A percentile compares a stretch with the other conserved stretches of the same genome.
Evolutionary conservation across 1,140 invertebrate species (phyloP).

Genomic region (Nasonia longicornis): DNA sequence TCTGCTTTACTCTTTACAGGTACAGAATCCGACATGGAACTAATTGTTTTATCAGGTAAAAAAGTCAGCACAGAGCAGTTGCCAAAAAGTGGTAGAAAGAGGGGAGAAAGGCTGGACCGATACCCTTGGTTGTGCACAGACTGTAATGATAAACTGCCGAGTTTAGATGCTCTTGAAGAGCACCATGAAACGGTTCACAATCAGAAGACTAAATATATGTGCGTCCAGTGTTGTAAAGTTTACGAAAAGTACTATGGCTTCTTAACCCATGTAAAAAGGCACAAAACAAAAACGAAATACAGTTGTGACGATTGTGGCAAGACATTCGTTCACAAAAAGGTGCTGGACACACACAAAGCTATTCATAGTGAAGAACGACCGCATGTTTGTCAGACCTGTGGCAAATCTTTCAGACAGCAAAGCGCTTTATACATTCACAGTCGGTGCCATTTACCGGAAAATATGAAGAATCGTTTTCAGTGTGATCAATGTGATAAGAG

Average conservation of each 20-base stretch:
- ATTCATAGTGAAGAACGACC: slow-evolving; percentile 70
- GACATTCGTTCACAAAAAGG: slow-evolving; percentile 69
- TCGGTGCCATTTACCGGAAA: slow-evolving; percentile 71
- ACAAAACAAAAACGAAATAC: slow-evolving; percentile 70
- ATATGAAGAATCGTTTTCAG: slow-evolving; percentile 70
- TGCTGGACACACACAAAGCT: slow-evolving; percentile 68
- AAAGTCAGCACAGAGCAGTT: slow-evolving; percentile 34
- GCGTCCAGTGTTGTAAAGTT: slow-evolving; percentile 73
- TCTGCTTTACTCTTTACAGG: slow-evolving; percentile 51
- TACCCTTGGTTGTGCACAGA: slow-evolving; percentile 73
- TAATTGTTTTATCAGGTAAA: slow-evolving; percentile 57
- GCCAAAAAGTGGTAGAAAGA: slow-evolving; percentile 52
- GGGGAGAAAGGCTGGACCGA: slow-evolving; percentile 60
- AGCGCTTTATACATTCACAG: slow-evolving; percentile 71
- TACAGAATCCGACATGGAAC: slow-evolving; percentile 65
- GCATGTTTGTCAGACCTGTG: slow-evolving; percentile 70
- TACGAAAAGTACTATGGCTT: slow-evolving; percentile 73
- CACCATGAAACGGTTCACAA: slow-evolving; percentile 71
- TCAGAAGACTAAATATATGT: slow-evolving; percentile 71
- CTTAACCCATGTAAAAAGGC: slow-evolving; percentile 71
- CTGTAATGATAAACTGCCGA: slow-evolving; percentile 69
- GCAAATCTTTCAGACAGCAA: slow-evolving; percentile 71
- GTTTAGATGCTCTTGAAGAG: slow-evolving; percentile 68
- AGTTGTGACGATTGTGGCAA: slow-evolving; percentile 72
- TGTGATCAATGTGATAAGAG: slow-evolving; percentile 73